Evolutionary conservation across 2,797 vertebrate species (phyloP).

Genomic region (Neostethus bicornis): DNA sequence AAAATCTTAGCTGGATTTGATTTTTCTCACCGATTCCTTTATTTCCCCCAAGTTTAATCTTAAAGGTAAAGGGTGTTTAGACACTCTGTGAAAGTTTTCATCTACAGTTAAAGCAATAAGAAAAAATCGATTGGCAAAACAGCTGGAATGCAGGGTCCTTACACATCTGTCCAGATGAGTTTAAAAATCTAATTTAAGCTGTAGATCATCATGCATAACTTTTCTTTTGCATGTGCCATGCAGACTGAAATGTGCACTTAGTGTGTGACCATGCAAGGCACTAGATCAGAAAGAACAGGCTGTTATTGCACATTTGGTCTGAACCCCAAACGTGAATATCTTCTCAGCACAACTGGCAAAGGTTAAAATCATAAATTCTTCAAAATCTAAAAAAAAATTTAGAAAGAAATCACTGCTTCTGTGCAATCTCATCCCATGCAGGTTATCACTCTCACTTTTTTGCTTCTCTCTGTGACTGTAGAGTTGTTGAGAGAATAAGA

Average conservation of each 20-base stretch:
- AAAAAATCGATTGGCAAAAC: slow-evolving; percentile 28
- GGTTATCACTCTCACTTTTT: slow-evolving; percentile 7
- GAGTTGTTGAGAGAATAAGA: slow-evolving; percentile 34
- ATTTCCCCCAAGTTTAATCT: slow-evolving; percentile 11
- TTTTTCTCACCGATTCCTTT: slow-evolving; percentile 25
- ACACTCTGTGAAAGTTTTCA: slow-evolving; percentile 20
- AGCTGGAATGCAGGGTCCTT: slow-evolving; percentile 6
- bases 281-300: slow-evolving; percentile 53
- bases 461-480: not conserved
- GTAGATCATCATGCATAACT: slow-evolving; percentile 23
- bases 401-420: slow-evolving; percentile 29
- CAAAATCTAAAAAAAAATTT: slow-evolving; percentile 2
- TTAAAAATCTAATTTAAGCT: slow-evolving; percentile 15
- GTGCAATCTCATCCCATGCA: slow-evolving; percentile 35
- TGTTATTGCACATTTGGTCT: slow-evolving; percentile 72
- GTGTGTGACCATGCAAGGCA: slow-evolving; percentile 70
- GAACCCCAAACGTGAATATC: slow-evolving; percentile 56
- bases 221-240: slow-evolving; percentile 46
- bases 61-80: slow-evolving; percentile 13
- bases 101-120: slow-evolving; percentile 22
- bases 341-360: slow-evolving; percentile 47
- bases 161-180: slow-evolving; percentile 17
- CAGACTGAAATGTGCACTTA: slow-evolving; percentile 51
- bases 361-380: slow-evolving; percentile 36
- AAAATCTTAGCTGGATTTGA: slow-evolving; percentile 24